Conservation (phyloP, 2,888 invertebrate species). For the Mesochorus sp. region DNA sequence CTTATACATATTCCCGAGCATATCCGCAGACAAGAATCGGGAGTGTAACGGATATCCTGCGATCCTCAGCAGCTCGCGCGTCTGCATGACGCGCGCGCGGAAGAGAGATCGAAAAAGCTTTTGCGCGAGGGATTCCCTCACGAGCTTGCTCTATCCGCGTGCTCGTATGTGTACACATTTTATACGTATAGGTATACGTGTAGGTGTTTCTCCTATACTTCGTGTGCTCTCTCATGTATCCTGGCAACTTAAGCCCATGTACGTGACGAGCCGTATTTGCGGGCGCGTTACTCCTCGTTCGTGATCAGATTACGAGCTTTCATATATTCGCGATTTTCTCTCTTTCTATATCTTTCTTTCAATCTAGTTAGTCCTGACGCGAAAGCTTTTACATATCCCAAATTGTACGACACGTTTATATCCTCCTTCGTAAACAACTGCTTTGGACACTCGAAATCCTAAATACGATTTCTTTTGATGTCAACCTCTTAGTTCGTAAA, state of each 20-base stretch:
- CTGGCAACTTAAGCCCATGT: constrained; percentile 72
- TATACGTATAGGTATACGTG: not conserved
- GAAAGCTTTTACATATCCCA: not conserved
- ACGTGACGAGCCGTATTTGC: constrained; percentile 78
- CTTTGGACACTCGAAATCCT: constrained; percentile 18
- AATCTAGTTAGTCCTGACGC: no score
- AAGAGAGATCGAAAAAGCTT: constrained; percentile 19
- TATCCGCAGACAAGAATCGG: not conserved
- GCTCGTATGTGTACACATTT: not conserved
- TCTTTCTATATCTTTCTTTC: not conserved
- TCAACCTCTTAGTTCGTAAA: no score
- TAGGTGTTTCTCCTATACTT: constrained; percentile 9
- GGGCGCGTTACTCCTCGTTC: constrained; percentile 73
- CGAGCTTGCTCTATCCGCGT: constrained; percentile 36
- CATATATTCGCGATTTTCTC: constrained; percentile 42
- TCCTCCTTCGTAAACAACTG: no score
- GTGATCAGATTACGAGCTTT: constrained; percentile 77
- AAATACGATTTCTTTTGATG: no score
- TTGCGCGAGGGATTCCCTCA: not conserved
- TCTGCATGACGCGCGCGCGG: not conserved
- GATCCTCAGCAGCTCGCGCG: not conserved
- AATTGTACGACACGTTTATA: no score
- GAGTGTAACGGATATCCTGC: not conserved
- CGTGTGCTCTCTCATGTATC: constrained; percentile 33
- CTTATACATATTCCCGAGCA: constrained; percentile 66